Base-by-base conservation (phyloP, 1,140 invertebrate genomes). In the Bombus cullumanus region DNA sequence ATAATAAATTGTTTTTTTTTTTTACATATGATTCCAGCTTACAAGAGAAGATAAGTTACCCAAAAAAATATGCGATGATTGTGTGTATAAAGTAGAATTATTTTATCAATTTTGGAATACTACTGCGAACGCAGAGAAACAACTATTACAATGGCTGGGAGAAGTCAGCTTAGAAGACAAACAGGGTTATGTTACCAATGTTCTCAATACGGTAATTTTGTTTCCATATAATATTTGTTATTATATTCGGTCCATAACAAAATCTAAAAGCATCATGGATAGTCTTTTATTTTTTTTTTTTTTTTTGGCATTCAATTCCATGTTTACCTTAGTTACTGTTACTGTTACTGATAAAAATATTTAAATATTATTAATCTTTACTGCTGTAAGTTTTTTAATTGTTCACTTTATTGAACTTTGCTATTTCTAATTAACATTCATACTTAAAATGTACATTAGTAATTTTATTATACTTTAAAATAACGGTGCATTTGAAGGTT, bases 51-150 rank as follows among this genome's bases (percentile, higher is more conserved):
- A 96, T 86, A 96, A 96, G 92, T 93, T 96, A 93, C 96, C 96
- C 68, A 96, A 96, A 92, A 96, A 96, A 91, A 96, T 96, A 93
- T 96, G 96, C 90, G 95, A 96, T 88, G 95, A 95, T 47, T 96
- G 96, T 92, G 94, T 95, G 84, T 96, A 95, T 90, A 96, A 96
- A 95, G 94, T 96, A 95, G 96, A 96, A 92, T 94, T 95, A 90
- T 94, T 96, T 89, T 96, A 96, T 92, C 94, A 96, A 91, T 96
- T 96, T 94, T 96, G 96, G 94, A 96, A 96, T 91, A 96, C 95
- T 77, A 95, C 95, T 34, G 95, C 94, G 10, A 96, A 95, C 90
- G 94, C 96, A 18, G 96, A 96, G 86, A 96, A 96, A 85, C 96
- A 96, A 80, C 93, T 96, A 86, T 86, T 96, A 69, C 93, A 96